Conservation (phyloP, 2,797 vertebrate genomes). For the Pitangus sulphuratus region DNA sequence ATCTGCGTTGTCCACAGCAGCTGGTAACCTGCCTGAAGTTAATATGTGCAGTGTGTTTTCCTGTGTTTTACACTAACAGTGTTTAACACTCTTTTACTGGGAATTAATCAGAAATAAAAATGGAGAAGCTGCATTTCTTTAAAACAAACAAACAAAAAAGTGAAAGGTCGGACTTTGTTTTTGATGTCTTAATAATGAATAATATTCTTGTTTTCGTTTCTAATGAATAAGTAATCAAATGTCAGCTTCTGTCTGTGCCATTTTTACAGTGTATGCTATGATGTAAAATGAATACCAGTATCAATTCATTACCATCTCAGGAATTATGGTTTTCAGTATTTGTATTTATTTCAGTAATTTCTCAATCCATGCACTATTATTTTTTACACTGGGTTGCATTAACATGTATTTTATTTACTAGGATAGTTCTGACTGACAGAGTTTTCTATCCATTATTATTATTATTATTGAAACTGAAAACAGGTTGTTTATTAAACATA, state of each 20-base stretch:
- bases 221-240: neutral
- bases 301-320: neutral
- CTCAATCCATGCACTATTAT: neutral
- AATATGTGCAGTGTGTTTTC: neutral
- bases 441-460: conserved; percentile 7
- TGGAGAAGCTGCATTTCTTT: neutral
- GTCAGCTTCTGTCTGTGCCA: neutral
- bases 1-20: neutral
- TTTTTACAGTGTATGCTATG: neutral
- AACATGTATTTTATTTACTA: neutral
- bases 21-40: neutral
- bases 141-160: neutral
- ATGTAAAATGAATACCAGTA: neutral
- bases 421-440: neutral
- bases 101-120: neutral
- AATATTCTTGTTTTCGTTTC: neutral
- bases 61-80: neutral
- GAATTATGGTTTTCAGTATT: neutral
- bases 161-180: neutral
- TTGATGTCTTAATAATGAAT: neutral
- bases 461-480: neutral
- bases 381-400: neutral
- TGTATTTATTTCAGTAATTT: neutral
- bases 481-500: conserved; percentile 56
- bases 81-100: neutral